Evolutionary conservation across 1,140 invertebrate genomes (phyloP).

Genomic region (Drosophila nannoptera): DNA sequence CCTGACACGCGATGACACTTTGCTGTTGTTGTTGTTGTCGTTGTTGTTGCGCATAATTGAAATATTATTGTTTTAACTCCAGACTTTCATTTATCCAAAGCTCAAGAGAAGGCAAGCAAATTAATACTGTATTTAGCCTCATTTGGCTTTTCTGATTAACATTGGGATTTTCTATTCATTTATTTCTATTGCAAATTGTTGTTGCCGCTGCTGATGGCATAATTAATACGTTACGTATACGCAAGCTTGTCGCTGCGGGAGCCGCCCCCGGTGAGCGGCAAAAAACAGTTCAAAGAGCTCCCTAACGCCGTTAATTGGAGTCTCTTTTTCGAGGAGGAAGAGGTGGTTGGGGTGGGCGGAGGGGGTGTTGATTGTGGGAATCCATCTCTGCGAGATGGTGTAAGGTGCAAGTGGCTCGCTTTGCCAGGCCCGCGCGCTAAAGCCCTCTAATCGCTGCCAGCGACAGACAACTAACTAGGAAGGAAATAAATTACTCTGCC

Average conservation of each 20-base stretch:
- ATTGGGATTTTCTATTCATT: conserved; percentile 32
- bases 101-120: conserved; percentile 37
- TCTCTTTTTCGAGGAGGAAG: conserved; percentile 4
- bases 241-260: conserved; percentile 61
- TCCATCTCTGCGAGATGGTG: conserved; percentile 29
- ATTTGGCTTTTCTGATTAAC: conserved; percentile 56
- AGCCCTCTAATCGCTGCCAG: conserved; percentile 66
- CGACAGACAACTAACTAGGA: conserved; percentile 65
- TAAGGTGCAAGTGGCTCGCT: conserved; percentile 61
- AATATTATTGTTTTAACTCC: conserved; percentile 58
- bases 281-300: conserved; percentile 70
- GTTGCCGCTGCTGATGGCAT: conserved; percentile 27
- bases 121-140: conserved; percentile 32
- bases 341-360: conserved; percentile 8
- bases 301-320: conserved; percentile 56
- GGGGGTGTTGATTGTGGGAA: conserved; percentile 48
- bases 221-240: conserved; percentile 77
- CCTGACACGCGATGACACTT: conserved; percentile 59
- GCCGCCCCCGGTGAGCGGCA: conserved; percentile 45
- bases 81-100: conserved; percentile 58
- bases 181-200: conserved; percentile 24
- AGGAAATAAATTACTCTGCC: conserved; percentile 70
- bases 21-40: too few species aligned
- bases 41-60: conserved; percentile 30
- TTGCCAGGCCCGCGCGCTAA: conserved; percentile 59